phyloP scores from a whole-genome alignment of 2,888 invertebrate species.

The Dione juno region DNA sequence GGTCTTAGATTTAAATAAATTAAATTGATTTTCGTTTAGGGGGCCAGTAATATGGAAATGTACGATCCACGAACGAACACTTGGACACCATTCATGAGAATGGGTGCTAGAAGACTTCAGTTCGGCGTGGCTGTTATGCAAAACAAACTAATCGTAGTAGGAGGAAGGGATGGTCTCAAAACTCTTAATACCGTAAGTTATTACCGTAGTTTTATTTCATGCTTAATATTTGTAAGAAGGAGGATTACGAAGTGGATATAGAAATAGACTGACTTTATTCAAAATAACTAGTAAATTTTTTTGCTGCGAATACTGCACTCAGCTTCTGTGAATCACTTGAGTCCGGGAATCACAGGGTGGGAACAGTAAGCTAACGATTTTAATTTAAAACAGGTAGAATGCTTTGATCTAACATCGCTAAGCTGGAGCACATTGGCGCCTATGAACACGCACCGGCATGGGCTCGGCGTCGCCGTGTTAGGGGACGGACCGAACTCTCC shows the following conservation, averaged over 20 bases:
- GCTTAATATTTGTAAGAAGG: background rate
- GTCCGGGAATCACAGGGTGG: too few relatives aligned
- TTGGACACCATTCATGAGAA: conserved; percentile 90
- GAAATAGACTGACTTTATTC: too few relatives aligned
- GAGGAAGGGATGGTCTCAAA: conserved; percentile 96
- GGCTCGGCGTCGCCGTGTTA: conserved; percentile 90
- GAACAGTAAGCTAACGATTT: background rate
- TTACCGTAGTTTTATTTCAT: background rate
- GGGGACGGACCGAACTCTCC: conserved; percentile 89
- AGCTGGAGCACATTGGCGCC: conserved; percentile 92
- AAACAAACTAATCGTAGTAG: conserved; percentile 92
- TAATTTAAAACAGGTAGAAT: conserved; percentile 85
- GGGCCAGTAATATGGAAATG: conserved; percentile 94
- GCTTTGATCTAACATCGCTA: conserved; percentile 91
- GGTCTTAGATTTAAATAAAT: background rate
- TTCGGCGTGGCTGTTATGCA: conserved; percentile 95
- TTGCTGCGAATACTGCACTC: too few relatives aligned
- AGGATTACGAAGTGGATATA: too few relatives aligned
- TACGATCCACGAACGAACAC: conserved; percentile 92
- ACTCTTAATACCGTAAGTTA: conserved; percentile 91
- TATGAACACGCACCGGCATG: conserved; percentile 95
- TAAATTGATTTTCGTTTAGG: conserved; percentile 65
- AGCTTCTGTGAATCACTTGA: too few relatives aligned
- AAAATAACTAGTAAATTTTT: too few relatives aligned
- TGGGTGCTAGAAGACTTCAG: conserved; percentile 92